These are phyloP conservation scores for Sinhomidia bicolor DNA, from an alignment of 2,888 invertebrate species.

Conservation along the genomic window DNA sequence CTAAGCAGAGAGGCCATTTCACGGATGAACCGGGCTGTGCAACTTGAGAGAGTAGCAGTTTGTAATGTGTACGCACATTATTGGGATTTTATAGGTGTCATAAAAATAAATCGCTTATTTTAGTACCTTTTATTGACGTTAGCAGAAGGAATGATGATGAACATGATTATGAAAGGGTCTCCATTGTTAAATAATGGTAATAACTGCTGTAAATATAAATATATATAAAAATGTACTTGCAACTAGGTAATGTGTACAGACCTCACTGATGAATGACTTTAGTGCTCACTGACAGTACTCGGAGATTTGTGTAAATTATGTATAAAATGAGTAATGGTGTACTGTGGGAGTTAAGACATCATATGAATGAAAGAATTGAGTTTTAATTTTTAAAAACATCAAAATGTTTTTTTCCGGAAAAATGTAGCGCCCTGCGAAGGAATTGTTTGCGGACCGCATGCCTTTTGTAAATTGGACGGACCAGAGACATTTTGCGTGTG, in stretches of 20 bases:
- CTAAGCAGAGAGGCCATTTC: neutral
- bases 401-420: neutral
- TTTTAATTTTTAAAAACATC: too few species aligned
- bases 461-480: slow-evolving; percentile 94
- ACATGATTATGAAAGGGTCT: neutral
- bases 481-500: slow-evolving; percentile 94
- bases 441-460: slow-evolving; percentile 92
- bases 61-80: neutral
- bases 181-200: neutral
- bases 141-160: neutral
- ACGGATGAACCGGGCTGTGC: neutral
- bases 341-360: neutral
- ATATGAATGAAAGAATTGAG: too few species aligned
- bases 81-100: neutral
- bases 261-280: neutral
- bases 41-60: neutral
- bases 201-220: slow-evolving; percentile 20
- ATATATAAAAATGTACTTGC: neutral
- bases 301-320: slow-evolving; percentile 23
- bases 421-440: slow-evolving; percentile 92
- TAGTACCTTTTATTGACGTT: neutral
- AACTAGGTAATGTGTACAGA: slow-evolving; percentile 18
- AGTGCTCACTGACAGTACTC: slow-evolving; percentile 11
- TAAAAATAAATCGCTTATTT: slow-evolving; percentile 31
- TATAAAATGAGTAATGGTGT: neutral